Evolutionary conservation across 2,888 invertebrate species (phyloP).

Genomic region (Agrochola macilenta): DNA sequence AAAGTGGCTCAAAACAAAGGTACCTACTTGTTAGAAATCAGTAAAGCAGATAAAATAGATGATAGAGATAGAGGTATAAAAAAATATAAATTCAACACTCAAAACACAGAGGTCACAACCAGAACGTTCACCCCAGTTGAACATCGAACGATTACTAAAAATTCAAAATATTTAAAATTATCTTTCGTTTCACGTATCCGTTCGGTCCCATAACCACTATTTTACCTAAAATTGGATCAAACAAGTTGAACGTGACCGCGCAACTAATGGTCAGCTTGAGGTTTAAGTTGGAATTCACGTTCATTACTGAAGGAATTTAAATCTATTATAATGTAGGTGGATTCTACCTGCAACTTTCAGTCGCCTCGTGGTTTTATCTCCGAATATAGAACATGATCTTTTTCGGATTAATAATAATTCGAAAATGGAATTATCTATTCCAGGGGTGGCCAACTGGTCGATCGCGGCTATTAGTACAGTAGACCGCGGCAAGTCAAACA

Average conservation of each 20-base stretch:
- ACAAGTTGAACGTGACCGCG: slow-evolving; percentile 31
- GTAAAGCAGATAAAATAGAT: too few species aligned
- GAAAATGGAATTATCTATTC: background rate
- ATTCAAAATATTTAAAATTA: background rate
- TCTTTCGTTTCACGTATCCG: background rate
- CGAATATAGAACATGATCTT: background rate
- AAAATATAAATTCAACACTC: background rate
- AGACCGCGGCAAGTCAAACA: too few species aligned
- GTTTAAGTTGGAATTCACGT: slow-evolving; percentile 10
- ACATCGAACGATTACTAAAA: background rate
- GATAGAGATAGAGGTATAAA: too few species aligned
- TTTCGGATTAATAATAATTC: background rate
- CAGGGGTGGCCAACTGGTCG: too few species aligned
- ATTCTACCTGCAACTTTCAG: background rate
- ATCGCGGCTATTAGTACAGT: too few species aligned
- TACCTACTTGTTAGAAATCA: background rate
- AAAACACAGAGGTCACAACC: background rate
- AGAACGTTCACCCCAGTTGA: background rate
- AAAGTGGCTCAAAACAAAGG: background rate
- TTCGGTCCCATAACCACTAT: background rate
- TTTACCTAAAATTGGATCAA: slow-evolving; percentile 7
- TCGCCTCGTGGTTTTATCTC: too few species aligned
- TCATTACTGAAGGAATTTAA: slow-evolving; percentile 32
- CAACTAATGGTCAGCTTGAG: slow-evolving; percentile 17
- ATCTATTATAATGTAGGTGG: background rate